These are phyloP conservation scores for Phorcus lineatus DNA, from an alignment of 2,888 invertebrate species.

Conservation along the genomic window DNA sequence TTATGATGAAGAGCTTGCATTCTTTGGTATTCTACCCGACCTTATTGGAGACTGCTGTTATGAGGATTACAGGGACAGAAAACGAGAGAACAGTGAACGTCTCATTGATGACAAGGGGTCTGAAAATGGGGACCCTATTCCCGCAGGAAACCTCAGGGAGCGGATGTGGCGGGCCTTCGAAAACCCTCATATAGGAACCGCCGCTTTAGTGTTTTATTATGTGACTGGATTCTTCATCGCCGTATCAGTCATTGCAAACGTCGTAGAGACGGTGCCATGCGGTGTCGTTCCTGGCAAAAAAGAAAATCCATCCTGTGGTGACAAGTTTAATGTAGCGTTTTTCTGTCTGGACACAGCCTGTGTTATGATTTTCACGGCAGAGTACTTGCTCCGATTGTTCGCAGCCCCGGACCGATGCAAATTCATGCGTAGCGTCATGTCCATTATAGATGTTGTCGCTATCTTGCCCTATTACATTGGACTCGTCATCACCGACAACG, in stretches of 20 bases:
- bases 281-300: slow-evolving; percentile 82
- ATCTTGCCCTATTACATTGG: slow-evolving; percentile 99
- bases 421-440: slow-evolving; percentile 98
- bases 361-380: slow-evolving; percentile 99
- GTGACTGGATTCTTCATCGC: slow-evolving; percentile 99
- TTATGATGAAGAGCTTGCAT: slow-evolving; percentile 99
- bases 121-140: slow-evolving; percentile 82
- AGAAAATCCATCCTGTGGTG: slow-evolving; percentile 87
- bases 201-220: slow-evolving; percentile 99
- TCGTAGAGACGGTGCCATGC: slow-evolving; percentile 97
- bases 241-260: slow-evolving; percentile 99
- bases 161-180: slow-evolving; percentile 99
- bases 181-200: slow-evolving; percentile 97
- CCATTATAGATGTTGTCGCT: slow-evolving; percentile 99
- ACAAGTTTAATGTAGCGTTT: slow-evolving; percentile 93
- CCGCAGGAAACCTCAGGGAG: slow-evolving; percentile 78
- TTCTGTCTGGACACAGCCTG: slow-evolving; percentile 99
- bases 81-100: slow-evolving; percentile 98
- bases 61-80: slow-evolving; percentile 98
- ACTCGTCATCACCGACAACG: slow-evolving; percentile 96
- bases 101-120: slow-evolving; percentile 90
- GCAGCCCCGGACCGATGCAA: slow-evolving; percentile 99
- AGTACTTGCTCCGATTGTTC: slow-evolving; percentile 93
- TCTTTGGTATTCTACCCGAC: slow-evolving; percentile 98
- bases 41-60: slow-evolving; percentile 99